Evolutionary conservation across 2,113 vertebrate genomes (phyloP).

Genomic region (Brachyhypopomus gauderio): DNA sequence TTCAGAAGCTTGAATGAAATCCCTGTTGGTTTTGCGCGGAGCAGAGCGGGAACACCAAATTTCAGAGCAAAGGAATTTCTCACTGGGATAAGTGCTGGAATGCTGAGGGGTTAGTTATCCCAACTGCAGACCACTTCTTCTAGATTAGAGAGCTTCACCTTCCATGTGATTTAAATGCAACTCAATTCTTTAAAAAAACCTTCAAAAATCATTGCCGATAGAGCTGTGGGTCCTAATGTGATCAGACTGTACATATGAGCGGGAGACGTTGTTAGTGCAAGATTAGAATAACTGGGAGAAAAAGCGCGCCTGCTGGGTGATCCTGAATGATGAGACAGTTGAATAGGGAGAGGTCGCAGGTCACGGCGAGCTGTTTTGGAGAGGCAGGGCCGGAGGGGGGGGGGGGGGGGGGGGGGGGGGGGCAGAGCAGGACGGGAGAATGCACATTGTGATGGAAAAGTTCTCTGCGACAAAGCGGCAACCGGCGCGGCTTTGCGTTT

Average conservation of each 20-base stretch:
- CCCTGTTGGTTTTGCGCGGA: constrained; percentile 51
- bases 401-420: constrained; percentile 50
- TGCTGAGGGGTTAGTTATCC: constrained; percentile 24
- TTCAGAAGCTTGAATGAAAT: constrained; percentile 66
- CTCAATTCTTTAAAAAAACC: constrained; percentile 46
- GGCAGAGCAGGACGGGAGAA: constrained; percentile 67
- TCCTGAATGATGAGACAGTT: constrained; percentile 66
- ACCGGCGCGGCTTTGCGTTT: constrained; percentile 69
- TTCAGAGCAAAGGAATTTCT: constrained; percentile 21
- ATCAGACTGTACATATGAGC: constrained; percentile 39
- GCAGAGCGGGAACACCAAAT: constrained; percentile 25
- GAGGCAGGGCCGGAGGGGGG: constrained; percentile 44
- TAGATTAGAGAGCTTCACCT: constrained; percentile 19
- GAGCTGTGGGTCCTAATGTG: constrained; percentile 38
- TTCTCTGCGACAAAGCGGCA: constrained; percentile 70
- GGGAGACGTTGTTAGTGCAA: constrained; percentile 41
- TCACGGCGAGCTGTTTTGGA: constrained; percentile 64
- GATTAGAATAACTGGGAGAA: constrained; percentile 60
- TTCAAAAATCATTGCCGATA: background rate
- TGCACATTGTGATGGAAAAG: constrained; percentile 77
- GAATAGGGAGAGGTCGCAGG: constrained; percentile 68
- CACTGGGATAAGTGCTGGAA: constrained; percentile 34
- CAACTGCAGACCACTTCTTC: background rate
- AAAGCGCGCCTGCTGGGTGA: constrained; percentile 59
- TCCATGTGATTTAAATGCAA: constrained; percentile 49